Evolutionary conservation across 2,888 invertebrate genomes (phyloP), one percentile per base, ranked within the genome.

Genomic region (Dastarcus helophoroides): DNA sequence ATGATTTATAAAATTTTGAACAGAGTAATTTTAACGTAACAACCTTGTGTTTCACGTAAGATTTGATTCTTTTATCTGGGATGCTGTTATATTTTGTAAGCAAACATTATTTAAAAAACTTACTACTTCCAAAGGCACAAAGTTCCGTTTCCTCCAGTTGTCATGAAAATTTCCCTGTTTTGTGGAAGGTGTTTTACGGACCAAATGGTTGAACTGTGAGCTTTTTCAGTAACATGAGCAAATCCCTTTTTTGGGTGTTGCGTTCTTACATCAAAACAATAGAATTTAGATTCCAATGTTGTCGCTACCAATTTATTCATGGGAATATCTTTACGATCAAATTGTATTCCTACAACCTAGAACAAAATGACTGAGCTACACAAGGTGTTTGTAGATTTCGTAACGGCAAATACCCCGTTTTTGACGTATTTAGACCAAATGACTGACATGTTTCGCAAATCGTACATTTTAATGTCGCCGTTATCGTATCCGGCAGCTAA

Each of bases 261-360:
- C 0, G 89, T 90, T 43, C 86, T 73, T 41, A 91, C 69, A 56
- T 95, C 93, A 54, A 81, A 94, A 0, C 91, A 75, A 53, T 83
- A 79, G 36, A 94, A 77, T 42, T 86, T 90, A 0, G 89, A 85
- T 56, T 95, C 93, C 4, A 95, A 61, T 0, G 93, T 90, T 0
- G 93, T 88, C 0, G 81, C 89, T 0, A 84, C 81, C 44, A 95
- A 58, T 63, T 95, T 95, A 57, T 95, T 95, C 90, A 94, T 93
- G 36, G 77, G 73, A 50, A 94, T 94, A 52, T 93, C 90, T 53
- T 79, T 82, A 15, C 94, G 71, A 56, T 95, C 94, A 58, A 95
- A 95, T 56, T 95, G 89, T 15, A 86, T 46, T 11, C 74, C 71
- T 47, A 91, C 93, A 1, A 88, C 70, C 75, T 75, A 50, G 2